Conservation (phyloP, 2,113 vertebrate species). For the Sminthopsis crassicaudata region DNA sequence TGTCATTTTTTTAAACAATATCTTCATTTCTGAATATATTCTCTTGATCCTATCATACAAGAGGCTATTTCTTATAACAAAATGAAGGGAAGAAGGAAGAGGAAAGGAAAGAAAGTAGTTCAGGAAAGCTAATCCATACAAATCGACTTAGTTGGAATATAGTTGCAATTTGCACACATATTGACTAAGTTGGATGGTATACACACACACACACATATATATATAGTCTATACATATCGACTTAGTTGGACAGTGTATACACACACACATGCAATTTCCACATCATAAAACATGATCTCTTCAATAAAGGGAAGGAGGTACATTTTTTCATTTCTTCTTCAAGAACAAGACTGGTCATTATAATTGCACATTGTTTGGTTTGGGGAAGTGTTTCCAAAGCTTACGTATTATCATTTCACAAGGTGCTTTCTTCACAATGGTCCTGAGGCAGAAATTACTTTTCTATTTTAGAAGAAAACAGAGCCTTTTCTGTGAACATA, state of each 20-base stretch:
- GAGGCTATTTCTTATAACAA: background rate
- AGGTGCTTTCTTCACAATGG: background rate
- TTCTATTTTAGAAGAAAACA: background rate
- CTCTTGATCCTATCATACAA: background rate
- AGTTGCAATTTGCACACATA: too few species aligned
- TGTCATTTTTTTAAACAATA: background rate
- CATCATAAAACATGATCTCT: background rate
- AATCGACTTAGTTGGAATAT: background rate
- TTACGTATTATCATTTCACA: background rate
- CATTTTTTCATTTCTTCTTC: background rate
- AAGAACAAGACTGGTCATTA: background rate
- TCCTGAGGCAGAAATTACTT: background rate
- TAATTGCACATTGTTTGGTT: background rate
- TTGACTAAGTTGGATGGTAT: background rate
- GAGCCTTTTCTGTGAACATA: background rate
- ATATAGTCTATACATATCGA: too few species aligned
- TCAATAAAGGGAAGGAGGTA: background rate
- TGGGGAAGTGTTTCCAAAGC: background rate
- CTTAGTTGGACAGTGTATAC: too few species aligned
- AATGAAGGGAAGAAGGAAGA: background rate
- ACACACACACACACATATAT: background rate
- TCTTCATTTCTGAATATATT: background rate
- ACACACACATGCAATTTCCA: background rate
- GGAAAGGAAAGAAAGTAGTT: background rate
- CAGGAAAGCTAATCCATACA: background rate